Evolutionary conservation across 2,888 invertebrate species (phyloP).

Genomic region (Tridacna crocea): DNA sequence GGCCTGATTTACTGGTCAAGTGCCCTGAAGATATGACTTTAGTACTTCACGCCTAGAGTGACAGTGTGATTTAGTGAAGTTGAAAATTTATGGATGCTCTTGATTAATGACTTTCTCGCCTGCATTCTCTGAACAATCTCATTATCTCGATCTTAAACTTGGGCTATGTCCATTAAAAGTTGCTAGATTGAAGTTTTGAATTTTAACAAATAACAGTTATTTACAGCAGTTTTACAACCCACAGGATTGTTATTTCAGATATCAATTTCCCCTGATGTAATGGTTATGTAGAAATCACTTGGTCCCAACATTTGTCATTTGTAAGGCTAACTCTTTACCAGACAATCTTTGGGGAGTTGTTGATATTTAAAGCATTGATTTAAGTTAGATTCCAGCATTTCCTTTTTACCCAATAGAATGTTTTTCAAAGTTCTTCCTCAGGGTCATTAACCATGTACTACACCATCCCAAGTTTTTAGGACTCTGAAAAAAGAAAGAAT

Average conservation of each 20-base stretch:
- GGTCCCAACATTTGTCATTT: conserved; percentile 2
- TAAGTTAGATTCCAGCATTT: no score
- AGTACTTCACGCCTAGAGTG: conserved; percentile 24
- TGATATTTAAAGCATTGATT: no score
- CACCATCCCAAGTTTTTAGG: no score
- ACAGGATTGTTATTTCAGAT: conserved; percentile 5
- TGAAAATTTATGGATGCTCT: conserved; percentile 20
- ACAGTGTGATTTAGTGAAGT: conserved; percentile 17
- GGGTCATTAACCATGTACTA: no score
- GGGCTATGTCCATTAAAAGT: conserved; percentile 2
- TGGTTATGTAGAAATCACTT: neutral
- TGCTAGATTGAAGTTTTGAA: conserved; percentile 3
- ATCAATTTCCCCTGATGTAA: conserved; percentile 5
- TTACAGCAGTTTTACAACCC: neutral
- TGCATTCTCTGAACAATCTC: conserved; percentile 8
- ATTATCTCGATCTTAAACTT: conserved; percentile 10
- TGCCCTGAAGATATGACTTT: conserved; percentile 15
- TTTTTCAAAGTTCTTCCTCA: no score
- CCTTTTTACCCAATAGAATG: no score
- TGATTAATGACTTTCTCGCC: conserved; percentile 29
- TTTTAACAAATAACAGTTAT: conserved; percentile 8
- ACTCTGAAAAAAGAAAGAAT: no score
- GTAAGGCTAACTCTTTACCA: no score
- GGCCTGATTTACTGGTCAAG: conserved; percentile 24
- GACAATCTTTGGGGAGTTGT: no score